Percentiles rank a stretch among this genome's conserved stretches.
Evolutionary conservation across 2,113 vertebrate species (phyloP).

Genomic region (Hypomesus transpacificus): DNA sequence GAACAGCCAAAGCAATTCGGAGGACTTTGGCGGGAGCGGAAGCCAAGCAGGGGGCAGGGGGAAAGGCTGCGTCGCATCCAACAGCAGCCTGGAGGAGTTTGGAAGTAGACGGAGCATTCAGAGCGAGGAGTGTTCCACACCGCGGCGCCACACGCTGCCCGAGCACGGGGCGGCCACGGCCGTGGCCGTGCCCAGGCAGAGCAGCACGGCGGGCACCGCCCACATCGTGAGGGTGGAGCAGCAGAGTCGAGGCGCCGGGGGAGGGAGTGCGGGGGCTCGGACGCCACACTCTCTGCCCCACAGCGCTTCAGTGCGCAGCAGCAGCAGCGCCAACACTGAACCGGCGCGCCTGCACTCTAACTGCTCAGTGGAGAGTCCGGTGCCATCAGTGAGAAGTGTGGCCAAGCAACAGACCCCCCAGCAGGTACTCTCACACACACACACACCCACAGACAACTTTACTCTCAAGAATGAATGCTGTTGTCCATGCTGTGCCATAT

Average conservation of each 20-base stretch:
- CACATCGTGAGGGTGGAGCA: constrained; percentile 86
- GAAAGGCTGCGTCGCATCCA: constrained; percentile 75
- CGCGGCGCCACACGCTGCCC: constrained; percentile 25
- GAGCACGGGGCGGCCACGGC: constrained; percentile 59
- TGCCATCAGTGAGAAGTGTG: constrained; percentile 74
- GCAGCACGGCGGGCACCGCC: constrained; percentile 77
- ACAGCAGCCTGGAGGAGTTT: constrained; percentile 83
- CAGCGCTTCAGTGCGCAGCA: constrained; percentile 80
- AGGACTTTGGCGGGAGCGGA: constrained; percentile 66
- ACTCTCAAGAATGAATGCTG: background rate
- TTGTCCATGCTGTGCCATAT: too few species aligned
- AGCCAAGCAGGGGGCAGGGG: constrained; percentile 60
- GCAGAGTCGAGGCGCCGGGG: constrained; percentile 56
- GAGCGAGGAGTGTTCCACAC: constrained; percentile 74
- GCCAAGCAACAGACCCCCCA: constrained; percentile 57
- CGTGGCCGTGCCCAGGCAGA: constrained; percentile 81
- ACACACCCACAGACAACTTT: background rate
- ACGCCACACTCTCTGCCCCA: constrained; percentile 73
- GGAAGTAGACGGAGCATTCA: constrained; percentile 76
- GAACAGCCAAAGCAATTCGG: constrained; percentile 84
- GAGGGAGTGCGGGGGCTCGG: constrained; percentile 59
- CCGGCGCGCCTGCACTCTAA: constrained; percentile 73
- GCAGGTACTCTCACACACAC: constrained; percentile 55
- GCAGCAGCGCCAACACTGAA: constrained; percentile 74
- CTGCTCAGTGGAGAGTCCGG: constrained; percentile 77